A percentile compares a stretch with the other conserved stretches of the same genome.
phyloP scores from a whole-genome alignment of 1,140 invertebrate species.

The Pararge aegeria region DNA sequence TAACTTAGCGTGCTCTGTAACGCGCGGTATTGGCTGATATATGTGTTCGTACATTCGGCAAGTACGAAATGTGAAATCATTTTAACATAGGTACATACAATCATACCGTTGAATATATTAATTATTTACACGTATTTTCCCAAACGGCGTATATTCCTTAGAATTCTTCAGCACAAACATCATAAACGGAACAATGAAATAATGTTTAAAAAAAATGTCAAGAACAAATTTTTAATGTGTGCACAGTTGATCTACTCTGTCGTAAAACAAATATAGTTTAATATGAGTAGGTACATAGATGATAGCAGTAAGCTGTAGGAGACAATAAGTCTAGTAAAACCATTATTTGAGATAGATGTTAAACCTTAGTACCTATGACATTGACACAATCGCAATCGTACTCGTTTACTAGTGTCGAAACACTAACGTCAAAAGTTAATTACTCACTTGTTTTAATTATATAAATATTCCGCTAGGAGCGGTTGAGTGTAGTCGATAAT shows the following conservation, averaged over 20 bases:
- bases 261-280: neutral
- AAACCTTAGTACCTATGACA: no score
- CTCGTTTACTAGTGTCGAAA: no score
- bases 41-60: no score
- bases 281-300: neutral
- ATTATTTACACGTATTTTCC: neutral
- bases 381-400: no score
- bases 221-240: neutral
- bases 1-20: no score
- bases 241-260: neutral
- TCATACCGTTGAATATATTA: neutral
- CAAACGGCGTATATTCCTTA: neutral
- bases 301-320: neutral
- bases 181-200: neutral
- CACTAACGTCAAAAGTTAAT: no score
- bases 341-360: neutral
- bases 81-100: no score
- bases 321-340: conserved; percentile 5
- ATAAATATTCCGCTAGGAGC: no score
- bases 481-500: no score
- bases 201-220: neutral
- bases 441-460: no score
- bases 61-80: no score
- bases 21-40: no score
- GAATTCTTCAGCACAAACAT: neutral